A percentile compares a stretch with the other conserved stretches of the same genome.
Conservation (phyloP, 2,888 invertebrate genomes). For the Coelinius sp. region DNA sequence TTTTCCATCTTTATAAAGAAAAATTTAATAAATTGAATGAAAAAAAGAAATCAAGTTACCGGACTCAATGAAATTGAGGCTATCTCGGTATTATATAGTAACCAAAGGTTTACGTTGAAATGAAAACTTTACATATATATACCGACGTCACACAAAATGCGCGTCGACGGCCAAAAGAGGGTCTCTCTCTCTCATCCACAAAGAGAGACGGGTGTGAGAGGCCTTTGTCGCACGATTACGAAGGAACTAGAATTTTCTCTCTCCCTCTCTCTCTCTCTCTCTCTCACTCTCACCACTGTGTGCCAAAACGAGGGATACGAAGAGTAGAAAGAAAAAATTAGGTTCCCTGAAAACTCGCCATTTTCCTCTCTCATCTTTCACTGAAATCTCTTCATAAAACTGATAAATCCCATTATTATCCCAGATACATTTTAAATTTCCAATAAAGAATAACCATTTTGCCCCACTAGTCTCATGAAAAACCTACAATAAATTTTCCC, state of each 20-base stretch:
- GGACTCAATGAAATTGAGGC: constrained; percentile 9
- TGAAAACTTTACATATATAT: neutral
- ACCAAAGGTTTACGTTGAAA: neutral
- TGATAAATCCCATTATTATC: neutral
- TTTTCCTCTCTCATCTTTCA: constrained; percentile 3
- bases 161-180: neutral
- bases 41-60: neutral
- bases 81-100: neutral
- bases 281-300: constrained; percentile 44
- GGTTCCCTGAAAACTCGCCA: neutral
- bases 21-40: too few relatives aligned
- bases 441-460: too few relatives aligned
- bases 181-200: too few relatives aligned
- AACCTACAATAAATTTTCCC: too few relatives aligned
- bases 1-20: too few relatives aligned
- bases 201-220: constrained; percentile 35
- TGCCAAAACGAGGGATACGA: constrained; percentile 42
- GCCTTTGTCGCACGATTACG: constrained; percentile 61
- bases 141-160: neutral
- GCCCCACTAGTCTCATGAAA: too few relatives aligned
- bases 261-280: constrained; percentile 24
- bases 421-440: too few relatives aligned
- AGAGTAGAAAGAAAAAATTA: constrained; percentile 10
- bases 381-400: neutral
- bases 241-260: constrained; percentile 45